Evolutionary conservation across 1,140 invertebrate species (phyloP), one percentile per base, ranked within the genome.

Genomic region (Trachymyrmex septentrionalis): DNA sequence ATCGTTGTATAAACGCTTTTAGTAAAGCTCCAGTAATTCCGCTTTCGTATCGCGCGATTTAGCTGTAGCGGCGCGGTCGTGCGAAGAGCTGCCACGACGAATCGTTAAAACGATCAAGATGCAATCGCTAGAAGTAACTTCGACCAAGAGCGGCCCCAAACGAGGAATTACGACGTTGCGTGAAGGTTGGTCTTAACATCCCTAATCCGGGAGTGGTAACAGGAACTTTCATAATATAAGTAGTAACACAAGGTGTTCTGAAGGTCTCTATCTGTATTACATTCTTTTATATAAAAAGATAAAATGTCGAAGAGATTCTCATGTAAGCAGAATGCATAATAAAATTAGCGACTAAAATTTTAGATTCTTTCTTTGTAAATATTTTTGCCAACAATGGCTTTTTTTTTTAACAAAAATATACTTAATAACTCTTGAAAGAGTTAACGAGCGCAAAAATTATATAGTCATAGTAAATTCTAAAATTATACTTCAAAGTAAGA

Each of bases 101-200:
- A 82, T 75, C 21, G 50, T 85, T 87, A 44, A 67, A 87, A 67
- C 67, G 63, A 86, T 86, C 82, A 71, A 87, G 86, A 86, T 86
- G 64, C 14, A 78, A 87, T 87, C 84, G 66, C 55, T 34, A 21
- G 44, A 27, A 80, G 72, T 66, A 53, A 85, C 73, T 75, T 77
- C 27, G 34, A 14, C 66, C 50, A 38, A 81, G 34, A n/a, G 21
- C 50, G 30, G 38, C 34, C 53, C 16, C 48, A 16, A 86, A 86
- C 57, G 63, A 86, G 24, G 9, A 66, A 89, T 86, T 86, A 61
- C 21, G 44, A 9, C 27, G 80, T 77, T 53, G 73, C 59, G 80
- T 67, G 63, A 86, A 75, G 78, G 21, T 38, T 16, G 66, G 34
- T 30, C 63, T 80, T 80, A 80, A 80, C 48, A 69, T 80, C 48